Percentiles rank a stretch among this genome's conserved stretches.
Conservation (phyloP, 2,888 invertebrate species). For the Odontocerum albicorne region DNA sequence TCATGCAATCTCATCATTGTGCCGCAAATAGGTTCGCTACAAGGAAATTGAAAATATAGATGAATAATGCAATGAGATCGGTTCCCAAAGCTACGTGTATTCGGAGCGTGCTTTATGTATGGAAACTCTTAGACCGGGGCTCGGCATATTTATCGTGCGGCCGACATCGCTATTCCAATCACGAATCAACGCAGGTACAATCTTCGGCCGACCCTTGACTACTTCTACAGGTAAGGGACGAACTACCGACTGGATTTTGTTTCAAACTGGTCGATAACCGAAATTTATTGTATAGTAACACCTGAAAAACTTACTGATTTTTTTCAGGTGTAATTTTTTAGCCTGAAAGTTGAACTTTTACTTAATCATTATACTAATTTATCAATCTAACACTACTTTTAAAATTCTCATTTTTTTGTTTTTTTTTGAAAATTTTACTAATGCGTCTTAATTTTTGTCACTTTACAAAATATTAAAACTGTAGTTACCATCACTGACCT, state of each 20-base stretch:
- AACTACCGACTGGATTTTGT: slow-evolving; percentile 14
- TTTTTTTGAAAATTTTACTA: neutral
- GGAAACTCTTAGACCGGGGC: slow-evolving; percentile 15
- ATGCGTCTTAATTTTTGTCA: no score
- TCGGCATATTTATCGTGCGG: slow-evolving; percentile 28
- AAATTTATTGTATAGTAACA: slow-evolving; percentile 7
- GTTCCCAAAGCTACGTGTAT: slow-evolving; percentile 26
- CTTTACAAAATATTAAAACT: no score
- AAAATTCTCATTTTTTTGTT: neutral
- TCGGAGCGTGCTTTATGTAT: slow-evolving; percentile 12
- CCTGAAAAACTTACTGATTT: no score
- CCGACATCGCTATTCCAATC: slow-evolving; percentile 21
- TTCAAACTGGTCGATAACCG: neutral
- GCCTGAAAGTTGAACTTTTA: no score
- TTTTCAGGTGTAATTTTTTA: no score
- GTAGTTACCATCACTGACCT: no score
- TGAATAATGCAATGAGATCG: slow-evolving; percentile 30
- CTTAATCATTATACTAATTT: no score
- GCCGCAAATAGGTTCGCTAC: slow-evolving; percentile 15
- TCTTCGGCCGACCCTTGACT: neutral
- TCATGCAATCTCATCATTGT: slow-evolving; percentile 19
- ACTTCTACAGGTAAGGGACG: neutral
- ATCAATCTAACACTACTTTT: neutral
- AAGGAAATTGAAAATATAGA: slow-evolving; percentile 26
- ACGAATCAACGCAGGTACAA: slow-evolving; percentile 15